Percentiles rank a stretch among this genome's conserved stretches.
These are phyloP conservation scores for Idris sp. DNA, from an alignment of 1,140 invertebrate genomes.

Conservation along the genomic window DNA sequence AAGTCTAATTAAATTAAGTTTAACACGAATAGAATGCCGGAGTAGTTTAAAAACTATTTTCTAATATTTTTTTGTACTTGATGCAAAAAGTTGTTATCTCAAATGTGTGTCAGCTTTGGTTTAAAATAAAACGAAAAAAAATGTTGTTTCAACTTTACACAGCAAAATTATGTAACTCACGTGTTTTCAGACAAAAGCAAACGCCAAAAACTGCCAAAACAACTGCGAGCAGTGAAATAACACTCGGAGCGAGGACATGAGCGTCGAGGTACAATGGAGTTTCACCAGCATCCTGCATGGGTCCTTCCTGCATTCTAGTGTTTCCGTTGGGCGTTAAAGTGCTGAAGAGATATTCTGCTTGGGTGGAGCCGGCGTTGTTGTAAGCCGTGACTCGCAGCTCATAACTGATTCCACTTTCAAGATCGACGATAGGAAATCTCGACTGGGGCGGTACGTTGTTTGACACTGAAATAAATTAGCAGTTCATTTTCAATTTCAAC, in stretches of 20 bases:
- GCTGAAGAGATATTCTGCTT: constrained; percentile 82
- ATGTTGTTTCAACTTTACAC: constrained; percentile 3
- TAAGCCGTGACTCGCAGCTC: constrained; percentile 82
- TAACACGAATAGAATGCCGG: too few relatives aligned
- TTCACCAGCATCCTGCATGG: constrained; percentile 69
- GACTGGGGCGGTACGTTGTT: constrained; percentile 78
- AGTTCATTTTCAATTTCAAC: too few relatives aligned
- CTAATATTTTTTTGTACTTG: too few relatives aligned
- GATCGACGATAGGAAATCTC: constrained; percentile 80
- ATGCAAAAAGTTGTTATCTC: too few relatives aligned
- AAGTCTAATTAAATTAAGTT: constrained; percentile 47
- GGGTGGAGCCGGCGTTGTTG: constrained; percentile 85
- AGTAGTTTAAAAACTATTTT: too few relatives aligned
- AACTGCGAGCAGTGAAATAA: constrained; percentile 77
- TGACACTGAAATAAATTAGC: constrained; percentile 73
- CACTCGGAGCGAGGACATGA: constrained; percentile 77
- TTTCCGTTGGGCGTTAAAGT: constrained; percentile 80
- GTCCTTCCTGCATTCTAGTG: constrained; percentile 71
- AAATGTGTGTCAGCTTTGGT: too few relatives aligned
- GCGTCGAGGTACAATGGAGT: constrained; percentile 76
- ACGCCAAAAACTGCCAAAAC: constrained; percentile 77
- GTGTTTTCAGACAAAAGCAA: constrained; percentile 79
- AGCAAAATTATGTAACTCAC: constrained; percentile 69
- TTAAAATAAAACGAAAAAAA: too few relatives aligned
- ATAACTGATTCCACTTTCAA: constrained; percentile 84